These are phyloP conservation scores for Tenrec ecaudatus DNA, from an alignment of 2,113 vertebrate genomes.

Conservation along the genomic window DNA sequence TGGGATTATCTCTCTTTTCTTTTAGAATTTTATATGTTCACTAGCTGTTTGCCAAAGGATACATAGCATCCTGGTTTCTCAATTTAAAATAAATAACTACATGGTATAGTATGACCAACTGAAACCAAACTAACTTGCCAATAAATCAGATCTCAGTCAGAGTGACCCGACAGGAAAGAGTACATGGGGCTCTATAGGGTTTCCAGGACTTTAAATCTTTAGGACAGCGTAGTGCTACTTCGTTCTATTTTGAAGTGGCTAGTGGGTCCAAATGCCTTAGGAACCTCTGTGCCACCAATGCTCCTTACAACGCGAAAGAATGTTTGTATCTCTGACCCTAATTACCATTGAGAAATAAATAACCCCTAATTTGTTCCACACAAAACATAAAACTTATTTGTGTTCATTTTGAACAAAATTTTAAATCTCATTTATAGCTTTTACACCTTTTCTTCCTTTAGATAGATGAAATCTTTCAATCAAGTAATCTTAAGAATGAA, in stretches of 20 bases:
- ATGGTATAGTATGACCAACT: background rate
- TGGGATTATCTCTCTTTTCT: constrained; percentile 14
- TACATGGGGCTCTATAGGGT: background rate
- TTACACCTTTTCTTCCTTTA: constrained; percentile 59
- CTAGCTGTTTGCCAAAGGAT: constrained; percentile 32
- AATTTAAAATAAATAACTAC: background rate
- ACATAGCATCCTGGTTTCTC: background rate
- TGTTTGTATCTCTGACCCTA: background rate
- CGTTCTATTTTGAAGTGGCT: background rate
- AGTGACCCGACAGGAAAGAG: too few relatives aligned
- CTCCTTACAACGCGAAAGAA: background rate
- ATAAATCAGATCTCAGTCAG: too few relatives aligned
- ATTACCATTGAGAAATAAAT: background rate
- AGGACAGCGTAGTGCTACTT: background rate
- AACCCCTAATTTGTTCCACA: background rate
- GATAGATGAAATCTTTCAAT: constrained; percentile 85
- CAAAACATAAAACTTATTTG: background rate
- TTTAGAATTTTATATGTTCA: constrained; percentile 31
- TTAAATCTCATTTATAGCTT: constrained; percentile 38
- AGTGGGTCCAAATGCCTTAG: background rate
- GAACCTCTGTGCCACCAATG: background rate
- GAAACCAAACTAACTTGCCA: too few relatives aligned
- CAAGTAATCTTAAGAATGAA: constrained; percentile 83
- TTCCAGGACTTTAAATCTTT: background rate
- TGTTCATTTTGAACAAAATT: background rate